Evolutionary conservation across 1,140 invertebrate genomes (phyloP).

Genomic region (Lerema accius): DNA sequence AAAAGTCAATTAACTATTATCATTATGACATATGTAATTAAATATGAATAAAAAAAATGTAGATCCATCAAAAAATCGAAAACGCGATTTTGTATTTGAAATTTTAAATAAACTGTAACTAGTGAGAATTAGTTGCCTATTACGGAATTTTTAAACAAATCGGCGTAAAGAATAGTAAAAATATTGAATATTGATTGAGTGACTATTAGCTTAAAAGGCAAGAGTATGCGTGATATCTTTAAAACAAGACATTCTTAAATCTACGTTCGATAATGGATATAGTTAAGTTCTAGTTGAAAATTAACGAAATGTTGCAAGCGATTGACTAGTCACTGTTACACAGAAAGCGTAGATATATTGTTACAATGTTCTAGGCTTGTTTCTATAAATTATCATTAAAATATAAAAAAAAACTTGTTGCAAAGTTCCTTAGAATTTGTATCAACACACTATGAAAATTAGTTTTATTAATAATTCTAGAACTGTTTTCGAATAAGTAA

Average conservation of each 20-base stretch:
- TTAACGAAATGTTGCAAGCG: not conserved
- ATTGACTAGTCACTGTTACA: constrained; percentile 25
- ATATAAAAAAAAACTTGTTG: constrained; percentile 4
- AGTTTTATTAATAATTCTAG: not conserved
- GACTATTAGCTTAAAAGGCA: no score
- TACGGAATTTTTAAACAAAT: no score
- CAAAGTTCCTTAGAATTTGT: constrained; percentile 22
- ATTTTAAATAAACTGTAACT: no score
- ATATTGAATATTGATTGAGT: no score
- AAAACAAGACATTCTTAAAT: not conserved
- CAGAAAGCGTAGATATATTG: constrained; percentile 9
- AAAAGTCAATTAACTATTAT: not conserved
- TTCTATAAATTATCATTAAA: constrained; percentile 6
- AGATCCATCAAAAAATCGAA: no score
- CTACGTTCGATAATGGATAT: not conserved
- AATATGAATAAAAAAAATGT: not conserved
- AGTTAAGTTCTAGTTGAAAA: not conserved
- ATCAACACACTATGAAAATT: not conserved
- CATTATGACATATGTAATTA: not conserved
- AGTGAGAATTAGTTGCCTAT: no score
- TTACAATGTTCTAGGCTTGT: constrained; percentile 17
- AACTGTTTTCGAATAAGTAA: not conserved
- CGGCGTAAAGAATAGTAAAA: no score
- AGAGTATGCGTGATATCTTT: no score
- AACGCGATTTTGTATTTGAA: no score